Evolutionary conservation across 2,888 invertebrate species (phyloP), one percentile per base, ranked within the genome.

Genomic region (Spatulosminthurus flaviceps): DNA sequence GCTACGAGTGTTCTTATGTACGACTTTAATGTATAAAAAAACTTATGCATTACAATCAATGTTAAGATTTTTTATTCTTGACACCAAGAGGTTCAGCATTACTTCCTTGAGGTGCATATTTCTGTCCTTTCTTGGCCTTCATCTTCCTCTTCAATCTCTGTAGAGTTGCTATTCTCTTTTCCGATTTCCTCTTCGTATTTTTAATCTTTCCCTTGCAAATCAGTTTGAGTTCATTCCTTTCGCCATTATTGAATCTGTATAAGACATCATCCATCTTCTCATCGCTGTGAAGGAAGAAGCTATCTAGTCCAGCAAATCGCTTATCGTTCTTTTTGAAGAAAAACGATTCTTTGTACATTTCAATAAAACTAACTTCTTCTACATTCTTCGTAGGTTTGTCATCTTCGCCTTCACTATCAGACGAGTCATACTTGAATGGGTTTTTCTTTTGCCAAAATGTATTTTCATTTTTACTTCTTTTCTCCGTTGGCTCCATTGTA

Each of bases 361-460:
- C 5, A 34, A 34, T 64, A 22, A 64, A 64, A 64, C 19, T 22
- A 19, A 22, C 64, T 29, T 19, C 24, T 42, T 24, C 42, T 70
- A 0, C 19, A 29, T 0, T 5, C 0, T 24, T 42, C 22, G 11
- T 26, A 26, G 19, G n/a, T n/a, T 28, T 21, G n/a, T 82, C n/a
- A n/a, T n/a, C 81, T 5, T 80, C 83, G 28, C 81, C 82, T 69
- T 82, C 82, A 60, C 82, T 82, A 51, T 84, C 84, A 1, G 84
- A 84, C 2, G 85, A 85, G 41, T 85, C 85, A 42, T 85, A 85
- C 34, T 82, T 81, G 76, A 85, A 85, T 7, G 85, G 85, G 74
- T 85, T 85, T 0, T 82, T 80, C 2, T 21, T 7, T 22, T 84
- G 77, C 83, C 83, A 83, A 61, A 83, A 83, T 11, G 60, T 7